Conservation (phyloP, 2,113 vertebrate genomes). For the Cryptomyrus ogoouensis region DNA sequence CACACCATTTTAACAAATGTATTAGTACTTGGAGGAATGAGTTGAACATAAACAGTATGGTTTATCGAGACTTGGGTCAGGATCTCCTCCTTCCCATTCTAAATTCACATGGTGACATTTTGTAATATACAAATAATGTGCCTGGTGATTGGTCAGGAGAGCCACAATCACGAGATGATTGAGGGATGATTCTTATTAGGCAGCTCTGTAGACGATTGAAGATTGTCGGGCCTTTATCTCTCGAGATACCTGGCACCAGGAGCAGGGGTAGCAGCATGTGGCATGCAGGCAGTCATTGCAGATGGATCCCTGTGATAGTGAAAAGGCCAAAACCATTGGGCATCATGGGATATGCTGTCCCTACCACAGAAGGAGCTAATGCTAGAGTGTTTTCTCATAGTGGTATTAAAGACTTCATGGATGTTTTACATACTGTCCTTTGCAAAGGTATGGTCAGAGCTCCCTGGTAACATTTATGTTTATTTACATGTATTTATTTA, state of each 20-base stretch:
- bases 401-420: background rate
- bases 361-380: background rate
- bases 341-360: background rate
- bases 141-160: background rate
- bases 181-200: too few species aligned
- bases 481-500: background rate
- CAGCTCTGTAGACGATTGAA: slow-evolving; percentile 20
- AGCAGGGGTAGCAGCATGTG: slow-evolving; percentile 51
- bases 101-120: background rate
- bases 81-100: background rate
- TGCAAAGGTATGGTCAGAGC: background rate
- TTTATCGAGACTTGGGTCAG: background rate
- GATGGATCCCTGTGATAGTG: slow-evolving; percentile 43
- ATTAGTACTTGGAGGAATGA: background rate
- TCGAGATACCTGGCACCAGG: slow-evolving; percentile 57
- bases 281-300: slow-evolving; percentile 45
- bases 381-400: background rate
- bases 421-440: background rate
- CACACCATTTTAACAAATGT: background rate
- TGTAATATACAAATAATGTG: background rate
- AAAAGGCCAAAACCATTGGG: background rate
- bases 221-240: slow-evolving; percentile 45
- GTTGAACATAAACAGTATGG: background rate
- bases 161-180: background rate
- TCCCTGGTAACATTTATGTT: background rate